Percentiles rank a stretch among this genome's conserved stretches.
Conservation (phyloP, 1,140 invertebrate species). For the Drosophila lini region DNA sequence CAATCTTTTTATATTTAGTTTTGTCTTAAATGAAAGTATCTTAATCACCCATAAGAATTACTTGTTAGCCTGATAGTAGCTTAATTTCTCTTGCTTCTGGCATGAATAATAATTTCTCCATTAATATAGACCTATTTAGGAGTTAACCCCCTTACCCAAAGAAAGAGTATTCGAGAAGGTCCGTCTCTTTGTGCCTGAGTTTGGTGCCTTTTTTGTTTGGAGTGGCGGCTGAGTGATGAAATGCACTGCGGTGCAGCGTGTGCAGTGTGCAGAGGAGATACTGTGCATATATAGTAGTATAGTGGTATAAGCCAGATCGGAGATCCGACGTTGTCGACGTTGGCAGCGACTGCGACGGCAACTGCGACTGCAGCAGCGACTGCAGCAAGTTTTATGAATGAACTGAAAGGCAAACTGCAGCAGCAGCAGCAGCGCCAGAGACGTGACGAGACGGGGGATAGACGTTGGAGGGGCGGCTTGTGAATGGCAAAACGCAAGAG, state of each 20-base stretch:
- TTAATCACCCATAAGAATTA: background rate
- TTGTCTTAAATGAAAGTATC: background rate
- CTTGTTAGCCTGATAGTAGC: background rate
- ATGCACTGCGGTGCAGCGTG: conserved; percentile 42
- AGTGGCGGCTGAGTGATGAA: conserved; percentile 65
- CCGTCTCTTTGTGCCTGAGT: conserved; percentile 7
- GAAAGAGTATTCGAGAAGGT: conserved; percentile 24
- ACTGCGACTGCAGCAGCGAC: conserved; percentile 1
- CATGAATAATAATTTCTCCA: no score
- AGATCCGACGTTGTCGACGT: conserved; percentile 12
- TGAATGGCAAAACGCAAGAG: conserved; percentile 68
- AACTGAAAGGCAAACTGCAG: conserved; percentile 48
- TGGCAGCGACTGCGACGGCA: conserved; percentile 13
- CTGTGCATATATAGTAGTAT: conserved; percentile 10
- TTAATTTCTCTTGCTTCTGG: background rate
- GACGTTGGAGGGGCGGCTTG: conserved; percentile 21
- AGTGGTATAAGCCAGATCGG: conserved; percentile 44
- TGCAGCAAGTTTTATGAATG: conserved; percentile 61
- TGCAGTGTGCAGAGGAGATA: conserved; percentile 9
- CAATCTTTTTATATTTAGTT: no score
- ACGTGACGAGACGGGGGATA: conserved; percentile 16
- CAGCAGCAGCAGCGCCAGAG: conserved; percentile 12
- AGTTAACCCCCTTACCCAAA: background rate
- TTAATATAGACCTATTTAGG: background rate
- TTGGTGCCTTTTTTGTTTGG: conserved; percentile 15